Base-by-base conservation (phyloP, 2,888 invertebrate genomes). In the Leptopilina drosophilae region DNA sequence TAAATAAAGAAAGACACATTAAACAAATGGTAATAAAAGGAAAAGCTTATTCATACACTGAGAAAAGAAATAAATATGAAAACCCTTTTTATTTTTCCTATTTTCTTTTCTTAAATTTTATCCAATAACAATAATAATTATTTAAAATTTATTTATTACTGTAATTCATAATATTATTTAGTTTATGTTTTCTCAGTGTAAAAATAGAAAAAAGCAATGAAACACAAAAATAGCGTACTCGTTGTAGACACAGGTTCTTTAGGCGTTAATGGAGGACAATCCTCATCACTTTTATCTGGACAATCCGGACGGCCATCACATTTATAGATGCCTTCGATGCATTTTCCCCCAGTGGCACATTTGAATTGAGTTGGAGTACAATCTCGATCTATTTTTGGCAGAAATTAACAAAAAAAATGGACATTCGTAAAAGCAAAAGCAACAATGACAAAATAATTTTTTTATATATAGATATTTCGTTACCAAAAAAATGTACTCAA, bases 291-390 rank as follows among this genome's bases (percentile, higher is more conserved):
- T 81, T 89, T 88, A 90, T 94, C 94, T 67, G 92, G 88, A 89
- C 94, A 95, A 89, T 95, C 94, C 81, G 90, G 88, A 82, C 89
- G 89, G 83, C 93, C 93, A 90, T 95, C 93, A 89, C 95, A 94
- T 84, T 91, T 90, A 87, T 92, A 92, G 88, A 89, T 84, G 79
- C 87, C 88, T 86, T 91, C 91, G 88, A 94, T 92, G 90, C 94
- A 94, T 84, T 90, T 92, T 85, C 92, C 92, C 82, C 92, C 92
- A 85, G 93, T 92, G 84, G 88, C 89, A 91, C 94, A 94, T 87
- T 91, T 92, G 92, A 94, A 94, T 89, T 93, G 92, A 86, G 92
- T 92, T 75, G 91, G 88, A 77, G 90, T 89, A 90, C 94, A 94
- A 80, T 89, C 89, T 88, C 88, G 92, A 80, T 89, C 91, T 91